These are phyloP conservation scores for Lates calcarifer DNA, from an alignment of 2,113 vertebrate genomes.

Conservation along the genomic window DNA sequence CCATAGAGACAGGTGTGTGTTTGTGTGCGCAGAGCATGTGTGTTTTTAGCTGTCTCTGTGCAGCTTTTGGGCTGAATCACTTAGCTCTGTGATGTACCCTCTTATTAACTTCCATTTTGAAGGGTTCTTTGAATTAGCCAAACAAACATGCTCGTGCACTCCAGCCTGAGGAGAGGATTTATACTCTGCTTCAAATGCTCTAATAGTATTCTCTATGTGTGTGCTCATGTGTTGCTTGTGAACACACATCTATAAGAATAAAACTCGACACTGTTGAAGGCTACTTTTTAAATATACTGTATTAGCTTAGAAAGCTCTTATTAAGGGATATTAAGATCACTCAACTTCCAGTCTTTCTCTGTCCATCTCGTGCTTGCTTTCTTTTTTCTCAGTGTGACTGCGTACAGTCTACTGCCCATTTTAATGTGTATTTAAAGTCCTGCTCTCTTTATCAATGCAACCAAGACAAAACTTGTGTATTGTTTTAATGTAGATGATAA, in stretches of 20 bases:
- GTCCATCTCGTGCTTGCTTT: not conserved
- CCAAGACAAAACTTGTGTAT: not conserved
- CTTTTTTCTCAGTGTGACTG: not conserved
- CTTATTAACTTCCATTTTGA: slow-evolving; percentile 51
- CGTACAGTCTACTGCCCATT: not conserved
- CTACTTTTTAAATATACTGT: slow-evolving; percentile 7
- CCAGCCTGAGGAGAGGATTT: slow-evolving; percentile 20
- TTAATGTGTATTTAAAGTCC: not conserved
- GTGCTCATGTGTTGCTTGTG: slow-evolving; percentile 19
- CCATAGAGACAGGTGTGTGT: slow-evolving; percentile 36
- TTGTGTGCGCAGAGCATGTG: slow-evolving; percentile 3
- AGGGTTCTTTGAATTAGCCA: slow-evolving; percentile 56
- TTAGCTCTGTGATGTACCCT: slow-evolving; percentile 32
- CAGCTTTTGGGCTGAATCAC: not conserved
- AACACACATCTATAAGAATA: not conserved
- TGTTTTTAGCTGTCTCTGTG: slow-evolving; percentile 11
- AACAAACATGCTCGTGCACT: slow-evolving; percentile 31
- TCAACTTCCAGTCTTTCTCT: not conserved
- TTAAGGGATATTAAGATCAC: slow-evolving; percentile 11
- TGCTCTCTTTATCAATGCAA: not conserved
- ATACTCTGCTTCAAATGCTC: slow-evolving; percentile 14
- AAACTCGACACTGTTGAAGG: slow-evolving; percentile 3
- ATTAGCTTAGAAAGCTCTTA: slow-evolving; percentile 11
- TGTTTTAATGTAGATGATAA: slow-evolving; percentile 10
- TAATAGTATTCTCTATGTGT: slow-evolving; percentile 23